A percentile compares a stretch with the other conserved stretches of the same genome.
Evolutionary conservation across 2,797 vertebrate genomes (phyloP).

Genomic region (Xiphophorus birchmanni): DNA sequence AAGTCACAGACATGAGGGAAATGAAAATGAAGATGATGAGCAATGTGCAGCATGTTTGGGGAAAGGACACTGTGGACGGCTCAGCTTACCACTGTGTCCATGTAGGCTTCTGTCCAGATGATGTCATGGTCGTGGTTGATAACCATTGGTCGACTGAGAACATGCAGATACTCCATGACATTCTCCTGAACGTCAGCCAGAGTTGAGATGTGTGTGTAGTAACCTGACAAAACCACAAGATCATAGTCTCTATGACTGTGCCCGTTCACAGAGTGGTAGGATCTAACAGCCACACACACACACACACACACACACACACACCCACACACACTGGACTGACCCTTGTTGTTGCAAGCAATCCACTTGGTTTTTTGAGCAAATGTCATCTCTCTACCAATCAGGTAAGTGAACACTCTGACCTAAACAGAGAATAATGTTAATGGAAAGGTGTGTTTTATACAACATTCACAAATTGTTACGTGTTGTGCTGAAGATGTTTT

Average conservation of each 20-base stretch:
- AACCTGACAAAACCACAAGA: constrained; percentile 78
- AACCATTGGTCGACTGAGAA: constrained; percentile 97
- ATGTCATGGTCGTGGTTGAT: constrained; percentile 97
- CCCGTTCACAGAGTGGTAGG: background rate
- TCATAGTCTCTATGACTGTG: background rate
- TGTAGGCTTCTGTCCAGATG: constrained; percentile 98
- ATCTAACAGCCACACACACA: background rate
- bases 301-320: rapidly evolving
- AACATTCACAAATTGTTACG: background rate
- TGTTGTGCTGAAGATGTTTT: background rate
- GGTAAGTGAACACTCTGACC: constrained; percentile 97
- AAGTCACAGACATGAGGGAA: constrained; percentile 32
- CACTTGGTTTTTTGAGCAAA: constrained; percentile 94
- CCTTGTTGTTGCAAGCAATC: constrained; percentile 99
- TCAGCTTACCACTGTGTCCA: constrained; percentile 90
- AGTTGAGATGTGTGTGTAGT: constrained; percentile 96
- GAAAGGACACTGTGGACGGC: background rate
- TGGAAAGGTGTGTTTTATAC: background rate
- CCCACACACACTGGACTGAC: constrained; percentile 62
- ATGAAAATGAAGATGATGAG: constrained; percentile 10
- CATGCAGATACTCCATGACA: constrained; percentile 97
- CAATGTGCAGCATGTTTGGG: background rate
- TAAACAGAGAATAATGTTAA: constrained; percentile 53
- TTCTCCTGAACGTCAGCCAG: constrained; percentile 97
- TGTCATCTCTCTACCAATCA: constrained; percentile 95